Evolutionary conservation across 2,888 invertebrate genomes (phyloP).

Genomic region (Eucriotettix oculatus): DNA sequence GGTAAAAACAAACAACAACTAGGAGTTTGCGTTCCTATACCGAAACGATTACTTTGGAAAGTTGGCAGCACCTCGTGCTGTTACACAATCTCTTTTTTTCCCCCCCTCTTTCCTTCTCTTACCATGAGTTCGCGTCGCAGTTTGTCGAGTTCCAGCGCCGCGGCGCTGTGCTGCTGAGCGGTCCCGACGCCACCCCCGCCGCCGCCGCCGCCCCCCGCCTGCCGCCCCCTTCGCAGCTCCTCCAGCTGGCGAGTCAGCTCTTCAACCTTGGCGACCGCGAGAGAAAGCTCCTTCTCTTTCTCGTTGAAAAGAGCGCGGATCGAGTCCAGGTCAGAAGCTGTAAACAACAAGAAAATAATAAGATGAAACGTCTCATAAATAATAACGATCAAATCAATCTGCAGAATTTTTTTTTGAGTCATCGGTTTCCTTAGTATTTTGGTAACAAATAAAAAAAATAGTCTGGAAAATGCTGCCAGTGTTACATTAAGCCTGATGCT

Average conservation of each 20-base stretch:
- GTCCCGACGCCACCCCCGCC: conserved; percentile 18
- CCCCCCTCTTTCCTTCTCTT: conserved; percentile 24
- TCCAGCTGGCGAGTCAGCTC: conserved; percentile 89
- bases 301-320: conserved; percentile 92
- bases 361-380: too few relatives aligned
- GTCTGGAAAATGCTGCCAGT: too few relatives aligned
- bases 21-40: too few relatives aligned
- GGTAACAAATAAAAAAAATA: too few relatives aligned
- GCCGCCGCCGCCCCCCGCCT: conserved; percentile 40
- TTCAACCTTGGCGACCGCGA: conserved; percentile 96
- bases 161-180: conserved; percentile 33
- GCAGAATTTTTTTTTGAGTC: too few relatives aligned
- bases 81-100: too few relatives aligned
- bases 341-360: conserved; percentile 17
- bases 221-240: conserved; percentile 49
- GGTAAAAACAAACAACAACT: too few relatives aligned
- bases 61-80: too few relatives aligned
- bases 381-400: too few relatives aligned
- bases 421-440: too few relatives aligned
- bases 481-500: too few relatives aligned
- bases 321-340: conserved; percentile 90
- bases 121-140: conserved; percentile 84
- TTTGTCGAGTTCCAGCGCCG: conserved; percentile 81
- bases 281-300: conserved; percentile 88
- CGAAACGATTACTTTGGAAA: too few relatives aligned